Conservation (phyloP, 2,113 vertebrate genomes). For the Dasypus novemcinctus region DNA sequence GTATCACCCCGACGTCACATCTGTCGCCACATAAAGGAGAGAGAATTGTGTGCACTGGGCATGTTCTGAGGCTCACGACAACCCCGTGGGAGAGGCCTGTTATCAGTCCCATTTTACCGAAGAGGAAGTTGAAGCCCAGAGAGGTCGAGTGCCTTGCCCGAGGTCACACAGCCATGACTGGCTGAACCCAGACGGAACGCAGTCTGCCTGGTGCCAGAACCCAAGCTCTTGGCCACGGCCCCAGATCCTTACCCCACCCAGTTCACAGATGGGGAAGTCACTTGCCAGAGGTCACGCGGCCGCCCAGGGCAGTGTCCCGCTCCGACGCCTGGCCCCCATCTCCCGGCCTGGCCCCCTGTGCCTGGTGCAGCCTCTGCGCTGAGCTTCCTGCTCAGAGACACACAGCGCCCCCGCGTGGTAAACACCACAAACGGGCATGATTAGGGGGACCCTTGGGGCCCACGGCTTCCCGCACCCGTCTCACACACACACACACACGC, state of each 20-base stretch:
- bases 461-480: neutral
- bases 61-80: neutral
- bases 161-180: neutral
- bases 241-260: too few relatives aligned
- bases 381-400: neutral
- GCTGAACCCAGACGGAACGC: neutral
- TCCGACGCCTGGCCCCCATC: fast-evolving
- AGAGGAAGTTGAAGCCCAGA: neutral
- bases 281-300: fast-evolving
- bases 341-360: neutral
- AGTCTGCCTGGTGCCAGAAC: neutral
- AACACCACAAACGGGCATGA: neutral
- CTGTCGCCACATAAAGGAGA: neutral
- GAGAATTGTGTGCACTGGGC: neutral
- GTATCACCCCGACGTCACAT: neutral
- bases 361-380: neutral
- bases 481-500: too few relatives aligned
- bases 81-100: neutral
- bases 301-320: neutral
- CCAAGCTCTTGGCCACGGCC: neutral
- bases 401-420: neutral
- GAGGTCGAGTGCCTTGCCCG: neutral
- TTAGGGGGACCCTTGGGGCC: neutral
- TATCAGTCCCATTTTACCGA: neutral
- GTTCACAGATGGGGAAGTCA: fast-evolving